Conservation (phyloP, 2,888 invertebrate genomes). For the Diploptera punctata region DNA sequence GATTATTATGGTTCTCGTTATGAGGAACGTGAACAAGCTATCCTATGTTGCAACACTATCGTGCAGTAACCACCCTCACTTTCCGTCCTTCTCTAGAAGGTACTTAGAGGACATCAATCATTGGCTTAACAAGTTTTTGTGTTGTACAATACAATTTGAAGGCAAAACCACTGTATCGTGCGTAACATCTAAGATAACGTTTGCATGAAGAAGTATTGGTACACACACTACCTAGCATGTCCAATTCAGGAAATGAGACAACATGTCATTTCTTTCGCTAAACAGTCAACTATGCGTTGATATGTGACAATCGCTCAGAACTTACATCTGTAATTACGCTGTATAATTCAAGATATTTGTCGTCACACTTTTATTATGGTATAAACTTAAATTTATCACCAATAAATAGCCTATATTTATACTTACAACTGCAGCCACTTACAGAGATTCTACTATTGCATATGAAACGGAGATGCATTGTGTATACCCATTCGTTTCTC, state of each 20-base stretch:
- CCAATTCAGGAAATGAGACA: not conserved
- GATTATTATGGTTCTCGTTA: too few relatives aligned
- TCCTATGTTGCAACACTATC: not conserved
- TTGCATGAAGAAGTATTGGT: not conserved
- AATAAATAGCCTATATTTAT: too few relatives aligned
- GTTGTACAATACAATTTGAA: slow-evolving; percentile 18
- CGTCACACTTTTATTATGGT: too few relatives aligned
- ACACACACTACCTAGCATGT: not conserved
- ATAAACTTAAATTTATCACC: too few relatives aligned
- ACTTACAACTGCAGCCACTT: too few relatives aligned
- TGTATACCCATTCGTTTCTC: too few relatives aligned
- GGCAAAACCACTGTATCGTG: slow-evolving; percentile 5
- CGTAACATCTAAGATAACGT: not conserved
- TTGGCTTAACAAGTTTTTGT: slow-evolving; percentile 19
- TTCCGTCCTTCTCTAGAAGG: not conserved
- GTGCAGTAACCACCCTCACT: not conserved
- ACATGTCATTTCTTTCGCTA: not conserved
- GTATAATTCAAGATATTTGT: too few relatives aligned
- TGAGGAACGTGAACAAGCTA: not conserved
- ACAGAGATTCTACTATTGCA: too few relatives aligned
- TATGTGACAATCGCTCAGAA: too few relatives aligned
- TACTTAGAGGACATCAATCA: slow-evolving; percentile 10
- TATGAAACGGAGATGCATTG: too few relatives aligned
- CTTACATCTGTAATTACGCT: too few relatives aligned
- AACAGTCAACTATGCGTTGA: too few relatives aligned